Evolutionary conservation across 2,797 vertebrate species (phyloP).

Genomic region (Sebastes hubbsi): DNA sequence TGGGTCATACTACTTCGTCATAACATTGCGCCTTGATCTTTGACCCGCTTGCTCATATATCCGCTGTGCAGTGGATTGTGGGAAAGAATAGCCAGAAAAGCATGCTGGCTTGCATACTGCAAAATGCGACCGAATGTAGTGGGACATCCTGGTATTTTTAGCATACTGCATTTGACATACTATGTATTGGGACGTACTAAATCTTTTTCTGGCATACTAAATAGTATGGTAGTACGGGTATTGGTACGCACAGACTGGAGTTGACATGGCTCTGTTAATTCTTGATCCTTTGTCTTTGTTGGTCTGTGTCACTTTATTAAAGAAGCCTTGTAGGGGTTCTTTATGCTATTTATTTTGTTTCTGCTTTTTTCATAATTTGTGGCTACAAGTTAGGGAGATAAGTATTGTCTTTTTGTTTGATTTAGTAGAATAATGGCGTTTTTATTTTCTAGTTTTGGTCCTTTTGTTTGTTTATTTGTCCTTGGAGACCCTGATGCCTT

Average conservation of each 20-base stretch:
- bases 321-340: not conserved
- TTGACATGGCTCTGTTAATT: not conserved
- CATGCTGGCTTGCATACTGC: too few relatives aligned
- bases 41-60: too few relatives aligned
- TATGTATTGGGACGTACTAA: too few relatives aligned
- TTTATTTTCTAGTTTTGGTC: not conserved
- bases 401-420: not conserved
- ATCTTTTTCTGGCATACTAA: too few relatives aligned
- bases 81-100: too few relatives aligned
- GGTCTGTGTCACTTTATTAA: not conserved
- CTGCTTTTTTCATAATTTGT: fast-evolving
- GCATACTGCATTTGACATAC: too few relatives aligned
- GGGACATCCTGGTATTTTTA: too few relatives aligned
- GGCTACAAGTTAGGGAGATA: not conserved
- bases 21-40: too few relatives aligned
- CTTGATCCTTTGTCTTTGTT: not conserved
- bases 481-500: not conserved
- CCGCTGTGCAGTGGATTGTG: fast-evolving
- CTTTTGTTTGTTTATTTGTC: not conserved
- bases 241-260: too few relatives aligned
- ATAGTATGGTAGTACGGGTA: too few relatives aligned
- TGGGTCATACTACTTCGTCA: too few relatives aligned
- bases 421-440: not conserved
- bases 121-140: fast-evolving
- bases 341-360: not conserved